Percentiles rank a stretch among this genome's conserved stretches.
These are phyloP conservation scores for Tetramorium parvispinum DNA, from an alignment of 1,140 invertebrate genomes.

Conservation along the genomic window DNA sequence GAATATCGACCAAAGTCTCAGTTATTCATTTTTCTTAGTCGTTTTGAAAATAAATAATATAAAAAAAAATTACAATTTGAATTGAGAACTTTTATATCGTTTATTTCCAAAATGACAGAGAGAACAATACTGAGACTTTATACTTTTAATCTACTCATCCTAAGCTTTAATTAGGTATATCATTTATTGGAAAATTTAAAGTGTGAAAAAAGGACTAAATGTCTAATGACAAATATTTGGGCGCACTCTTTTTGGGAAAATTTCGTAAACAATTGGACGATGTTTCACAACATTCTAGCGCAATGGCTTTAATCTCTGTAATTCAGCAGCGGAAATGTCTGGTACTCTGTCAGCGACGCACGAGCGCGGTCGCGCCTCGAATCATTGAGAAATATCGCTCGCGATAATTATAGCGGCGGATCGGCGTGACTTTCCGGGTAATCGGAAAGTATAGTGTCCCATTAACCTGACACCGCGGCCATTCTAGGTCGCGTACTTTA, in stretches of 20 bases:
- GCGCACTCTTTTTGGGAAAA: neutral
- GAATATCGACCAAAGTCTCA: too few relatives aligned
- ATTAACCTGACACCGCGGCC: neutral
- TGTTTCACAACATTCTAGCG: neutral
- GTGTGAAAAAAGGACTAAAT: too few relatives aligned
- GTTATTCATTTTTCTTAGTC: too few relatives aligned
- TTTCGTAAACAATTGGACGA: neutral
- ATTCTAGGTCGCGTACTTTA: neutral
- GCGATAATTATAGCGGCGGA: neutral
- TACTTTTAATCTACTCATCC: too few relatives aligned
- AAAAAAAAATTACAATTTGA: too few relatives aligned
- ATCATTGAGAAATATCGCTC: slow-evolving; percentile 9
- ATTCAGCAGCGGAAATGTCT: neutral
- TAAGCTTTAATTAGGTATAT: too few relatives aligned
- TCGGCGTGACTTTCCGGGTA: neutral
- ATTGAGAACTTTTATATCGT: too few relatives aligned
- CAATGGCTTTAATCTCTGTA: neutral
- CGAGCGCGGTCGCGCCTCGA: neutral
- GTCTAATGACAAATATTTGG: too few relatives aligned
- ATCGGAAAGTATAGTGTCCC: slow-evolving; percentile 3
- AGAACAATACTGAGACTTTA: too few relatives aligned
- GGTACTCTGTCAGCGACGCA: neutral
- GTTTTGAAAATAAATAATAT: too few relatives aligned
- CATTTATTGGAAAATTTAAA: too few relatives aligned
- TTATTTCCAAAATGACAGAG: too few relatives aligned